These are phyloP conservation scores for Lytechinus variegatus DNA, from an alignment of 35 echinoderm and acorn worm species.

Conservation along the genomic window DNA sequence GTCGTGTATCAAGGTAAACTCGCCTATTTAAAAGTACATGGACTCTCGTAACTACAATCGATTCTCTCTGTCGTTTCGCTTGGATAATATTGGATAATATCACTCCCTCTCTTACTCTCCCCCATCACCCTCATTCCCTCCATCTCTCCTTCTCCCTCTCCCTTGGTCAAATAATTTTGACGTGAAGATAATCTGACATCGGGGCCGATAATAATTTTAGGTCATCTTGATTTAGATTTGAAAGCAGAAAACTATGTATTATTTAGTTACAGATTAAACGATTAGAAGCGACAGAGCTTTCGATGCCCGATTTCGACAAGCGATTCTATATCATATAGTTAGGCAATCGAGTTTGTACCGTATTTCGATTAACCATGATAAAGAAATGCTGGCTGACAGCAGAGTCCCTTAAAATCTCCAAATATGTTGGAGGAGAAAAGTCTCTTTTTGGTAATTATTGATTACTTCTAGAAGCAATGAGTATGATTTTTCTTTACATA, in stretches of 20 bases:
- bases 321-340: too few species aligned
- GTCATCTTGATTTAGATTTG: neutral
- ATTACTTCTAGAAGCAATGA: too few species aligned
- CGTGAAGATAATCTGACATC: neutral
- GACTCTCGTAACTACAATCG: neutral
- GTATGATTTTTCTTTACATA: too few species aligned
- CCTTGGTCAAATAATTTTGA: neutral
- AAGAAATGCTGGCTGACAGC: too few species aligned
- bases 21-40: neutral
- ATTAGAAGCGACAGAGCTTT: neutral
- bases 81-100: too few species aligned
- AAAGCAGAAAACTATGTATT: neutral
- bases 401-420: too few species aligned
- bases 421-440: too few species aligned
- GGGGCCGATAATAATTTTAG: neutral
- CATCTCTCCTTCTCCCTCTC: neutral
- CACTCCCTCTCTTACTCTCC: neutral
- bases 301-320: neutral
- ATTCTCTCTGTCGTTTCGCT: neutral
- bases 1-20: neutral
- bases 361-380: too few species aligned
- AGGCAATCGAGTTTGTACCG: too few species aligned
- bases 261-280: neutral
- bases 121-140: too few species aligned
- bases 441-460: too few species aligned